Percentiles rank a stretch among this genome's conserved stretches.
These are phyloP conservation scores for Carcinoscorpius rotundicauda DNA, from an alignment of 1,140 invertebrate species.

Conservation along the genomic window DNA sequence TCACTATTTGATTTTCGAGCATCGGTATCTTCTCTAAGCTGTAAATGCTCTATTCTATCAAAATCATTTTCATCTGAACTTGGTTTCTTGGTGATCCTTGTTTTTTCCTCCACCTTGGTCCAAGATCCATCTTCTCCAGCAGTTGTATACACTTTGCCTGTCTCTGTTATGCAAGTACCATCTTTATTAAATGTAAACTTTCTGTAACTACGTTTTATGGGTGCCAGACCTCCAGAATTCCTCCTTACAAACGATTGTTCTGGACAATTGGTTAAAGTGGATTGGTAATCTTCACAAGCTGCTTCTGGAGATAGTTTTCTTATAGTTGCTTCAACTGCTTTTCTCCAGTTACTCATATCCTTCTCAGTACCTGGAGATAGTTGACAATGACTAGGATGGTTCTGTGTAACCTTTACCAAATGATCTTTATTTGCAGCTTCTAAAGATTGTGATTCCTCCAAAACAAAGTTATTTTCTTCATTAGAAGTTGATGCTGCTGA, in stretches of 20 bases:
- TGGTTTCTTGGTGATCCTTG: conserved; percentile 21
- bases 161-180: conserved; percentile 27
- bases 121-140: conserved; percentile 22
- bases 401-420: neutral
- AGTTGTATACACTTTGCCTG: conserved; percentile 25
- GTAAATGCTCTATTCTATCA: conserved; percentile 13
- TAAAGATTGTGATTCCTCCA: neutral
- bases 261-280: neutral
- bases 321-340: conserved; percentile 18
- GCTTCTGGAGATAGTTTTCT: conserved; percentile 17
- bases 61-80: conserved; percentile 16
- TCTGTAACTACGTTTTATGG: conserved; percentile 25
- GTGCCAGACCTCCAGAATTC: conserved; percentile 11
- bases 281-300: conserved; percentile 5
- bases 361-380: conserved; percentile 12
- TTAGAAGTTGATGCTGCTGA: neutral
- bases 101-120: conserved; percentile 26
- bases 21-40: conserved; percentile 8
- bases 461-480: neutral
- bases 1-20: conserved; percentile 22
- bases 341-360: conserved; percentile 17
- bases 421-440: neutral
- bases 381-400: no score
- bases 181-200: conserved; percentile 28
- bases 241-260: no score